Percentiles rank a stretch among this genome's conserved stretches.
These are phyloP conservation scores for Grammomys surdaster DNA, from an alignment of 2,113 vertebrate species.

Conservation along the genomic window DNA sequence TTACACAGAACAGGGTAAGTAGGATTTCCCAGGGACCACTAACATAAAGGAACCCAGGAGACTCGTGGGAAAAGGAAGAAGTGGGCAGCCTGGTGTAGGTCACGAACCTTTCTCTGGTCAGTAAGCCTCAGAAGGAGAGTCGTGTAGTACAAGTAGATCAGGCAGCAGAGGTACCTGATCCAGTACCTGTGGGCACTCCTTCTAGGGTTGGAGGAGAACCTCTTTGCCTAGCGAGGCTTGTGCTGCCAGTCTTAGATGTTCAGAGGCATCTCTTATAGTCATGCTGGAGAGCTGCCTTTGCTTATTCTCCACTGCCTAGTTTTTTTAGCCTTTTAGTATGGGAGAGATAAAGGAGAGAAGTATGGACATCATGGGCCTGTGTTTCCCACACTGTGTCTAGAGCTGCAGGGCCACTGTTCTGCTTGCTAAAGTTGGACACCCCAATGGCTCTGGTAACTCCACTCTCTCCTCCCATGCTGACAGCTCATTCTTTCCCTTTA, in stretches of 20 bases:
- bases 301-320: neutral
- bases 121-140: conserved; percentile 37
- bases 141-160: neutral
- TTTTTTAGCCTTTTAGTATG: neutral
- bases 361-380: neutral
- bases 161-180: too few species aligned
- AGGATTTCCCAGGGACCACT: conserved; percentile 85
- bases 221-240: neutral
- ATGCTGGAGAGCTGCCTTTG: neutral
- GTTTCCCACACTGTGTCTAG: neutral
- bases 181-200: too few species aligned
- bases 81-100: conserved; percentile 77
- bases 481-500: conserved; percentile 80
- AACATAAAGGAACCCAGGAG: conserved; percentile 79
- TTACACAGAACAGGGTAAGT: conserved; percentile 70
- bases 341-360: neutral
- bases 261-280: conserved; percentile 22
- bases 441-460: conserved; percentile 34
- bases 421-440: conserved; percentile 10
- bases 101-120: conserved; percentile 75
- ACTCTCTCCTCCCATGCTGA: conserved; percentile 60
- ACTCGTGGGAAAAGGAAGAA: conserved; percentile 82
- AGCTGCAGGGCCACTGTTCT: conserved; percentile 33
- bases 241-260: neutral
- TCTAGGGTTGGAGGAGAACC: neutral